Conservation (phyloP, 1,140 invertebrate genomes). For the Bombyx mandarina region DNA sequence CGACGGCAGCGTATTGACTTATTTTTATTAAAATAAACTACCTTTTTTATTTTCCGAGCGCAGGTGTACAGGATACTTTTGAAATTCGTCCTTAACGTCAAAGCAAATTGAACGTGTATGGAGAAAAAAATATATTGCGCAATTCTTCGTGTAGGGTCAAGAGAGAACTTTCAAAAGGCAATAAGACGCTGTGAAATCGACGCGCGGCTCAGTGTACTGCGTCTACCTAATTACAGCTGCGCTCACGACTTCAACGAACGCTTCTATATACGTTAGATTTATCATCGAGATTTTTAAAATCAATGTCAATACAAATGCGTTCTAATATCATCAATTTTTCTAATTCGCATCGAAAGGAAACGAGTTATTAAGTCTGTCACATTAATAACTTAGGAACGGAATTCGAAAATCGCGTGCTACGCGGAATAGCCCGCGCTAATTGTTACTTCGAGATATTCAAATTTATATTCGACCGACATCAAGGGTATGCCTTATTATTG, state of each 20-base stretch:
- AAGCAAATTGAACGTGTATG: conserved; percentile 4
- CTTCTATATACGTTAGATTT: conserved; percentile 12
- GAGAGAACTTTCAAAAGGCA: conserved; percentile 58
- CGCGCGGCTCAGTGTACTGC: conserved; percentile 27
- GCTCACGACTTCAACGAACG: conserved; percentile 51
- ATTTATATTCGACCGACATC: neutral
- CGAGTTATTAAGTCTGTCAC: conserved; percentile 13
- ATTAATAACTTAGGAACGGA: conserved; percentile 10
- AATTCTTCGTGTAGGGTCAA: conserved; percentile 26
- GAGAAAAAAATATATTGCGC: conserved; percentile 25
- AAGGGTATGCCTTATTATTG: conserved; percentile 13
- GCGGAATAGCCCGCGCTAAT: conserved; percentile 9
- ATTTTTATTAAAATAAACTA: conserved; percentile 30
- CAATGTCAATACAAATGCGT: too few relatives aligned
- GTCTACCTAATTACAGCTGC: conserved; percentile 50
- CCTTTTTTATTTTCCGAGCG: conserved; percentile 19
- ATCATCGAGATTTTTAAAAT: too few relatives aligned
- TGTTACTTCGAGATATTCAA: conserved; percentile 2
- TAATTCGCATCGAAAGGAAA: neutral
- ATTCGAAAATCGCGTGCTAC: conserved; percentile 25
- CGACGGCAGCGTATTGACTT: conserved; percentile 25
- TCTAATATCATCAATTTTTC: neutral
- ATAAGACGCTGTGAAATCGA: conserved; percentile 56
- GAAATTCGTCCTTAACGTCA: conserved; percentile 24
- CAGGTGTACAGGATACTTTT: conserved; percentile 25